phyloP scores from a whole-genome alignment of 2,113 vertebrate species.

The Mellivora capensis region DNA sequence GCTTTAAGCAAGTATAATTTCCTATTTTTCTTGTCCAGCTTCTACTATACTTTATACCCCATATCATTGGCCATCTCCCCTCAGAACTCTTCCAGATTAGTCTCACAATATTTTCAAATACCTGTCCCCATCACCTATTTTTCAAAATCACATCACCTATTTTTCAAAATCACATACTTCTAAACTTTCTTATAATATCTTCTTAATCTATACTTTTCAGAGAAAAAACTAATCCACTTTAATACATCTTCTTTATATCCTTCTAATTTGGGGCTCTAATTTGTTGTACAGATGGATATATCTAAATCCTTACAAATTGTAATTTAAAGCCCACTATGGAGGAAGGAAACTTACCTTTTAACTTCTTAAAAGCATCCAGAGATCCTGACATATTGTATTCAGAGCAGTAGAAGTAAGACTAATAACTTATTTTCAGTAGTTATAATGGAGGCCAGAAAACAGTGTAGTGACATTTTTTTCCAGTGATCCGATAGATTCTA shows the following conservation, averaged over 20 bases:
- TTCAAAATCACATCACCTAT: not conserved
- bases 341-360: not conserved
- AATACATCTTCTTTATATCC: not conserved
- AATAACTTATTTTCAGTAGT: not conserved
- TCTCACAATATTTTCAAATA: not conserved
- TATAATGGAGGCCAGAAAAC: not conserved
- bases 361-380: not conserved
- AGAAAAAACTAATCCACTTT: not conserved
- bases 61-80: not conserved
- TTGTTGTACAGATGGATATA: not conserved
- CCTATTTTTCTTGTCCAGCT: constrained; percentile 1
- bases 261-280: not conserved
- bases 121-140: not conserved
- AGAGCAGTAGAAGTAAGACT: not conserved
- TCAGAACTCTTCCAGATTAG: not conserved
- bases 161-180: not conserved
- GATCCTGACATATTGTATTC: not conserved
- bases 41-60: not conserved
- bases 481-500: not conserved
- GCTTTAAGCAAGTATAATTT: constrained; percentile 10
- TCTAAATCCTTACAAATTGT: not conserved
- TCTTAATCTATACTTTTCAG: not conserved
- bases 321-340: not conserved
- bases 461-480: not conserved
- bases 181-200: not conserved